Evolutionary conservation across 2,113 vertebrate species (phyloP).

Genomic region (Python bivittatus): DNA sequence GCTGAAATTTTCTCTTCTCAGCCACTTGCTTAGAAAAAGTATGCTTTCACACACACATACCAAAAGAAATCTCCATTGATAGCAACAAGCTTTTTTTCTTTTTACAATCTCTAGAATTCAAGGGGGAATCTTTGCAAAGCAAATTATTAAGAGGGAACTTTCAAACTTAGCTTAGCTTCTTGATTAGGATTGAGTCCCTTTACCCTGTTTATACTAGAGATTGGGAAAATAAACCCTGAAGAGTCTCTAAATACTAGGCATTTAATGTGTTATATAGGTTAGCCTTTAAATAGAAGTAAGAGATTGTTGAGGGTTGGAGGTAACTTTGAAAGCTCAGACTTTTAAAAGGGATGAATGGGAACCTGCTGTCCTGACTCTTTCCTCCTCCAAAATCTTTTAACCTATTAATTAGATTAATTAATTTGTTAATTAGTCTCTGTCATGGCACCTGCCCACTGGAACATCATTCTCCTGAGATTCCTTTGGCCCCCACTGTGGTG

Average conservation of each 20-base stretch:
- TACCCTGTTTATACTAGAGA: neutral
- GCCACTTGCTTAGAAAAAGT: neutral
- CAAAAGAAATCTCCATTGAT: neutral
- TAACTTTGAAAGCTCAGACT: neutral
- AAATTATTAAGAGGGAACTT: neutral
- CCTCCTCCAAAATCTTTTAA: neutral
- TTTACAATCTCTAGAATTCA: neutral
- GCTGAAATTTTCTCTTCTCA: neutral
- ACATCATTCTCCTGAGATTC: neutral
- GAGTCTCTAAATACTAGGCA: neutral
- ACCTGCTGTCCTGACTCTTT: neutral
- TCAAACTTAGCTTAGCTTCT: neutral
- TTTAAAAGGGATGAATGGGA: neutral
- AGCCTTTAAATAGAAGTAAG: neutral
- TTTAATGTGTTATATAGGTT: neutral
- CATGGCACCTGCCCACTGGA: neutral
- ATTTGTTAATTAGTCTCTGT: neutral
- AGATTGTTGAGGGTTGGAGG: neutral
- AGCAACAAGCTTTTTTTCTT: neutral
- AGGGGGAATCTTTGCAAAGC: neutral
- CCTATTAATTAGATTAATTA: neutral
- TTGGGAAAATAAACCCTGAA: neutral
- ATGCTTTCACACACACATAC: neutral
- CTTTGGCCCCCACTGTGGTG: neutral
- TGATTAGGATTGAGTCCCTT: neutral